Evolutionary conservation across 2,888 invertebrate genomes (phyloP).

Genomic region (Ornithoptera priamus): DNA sequence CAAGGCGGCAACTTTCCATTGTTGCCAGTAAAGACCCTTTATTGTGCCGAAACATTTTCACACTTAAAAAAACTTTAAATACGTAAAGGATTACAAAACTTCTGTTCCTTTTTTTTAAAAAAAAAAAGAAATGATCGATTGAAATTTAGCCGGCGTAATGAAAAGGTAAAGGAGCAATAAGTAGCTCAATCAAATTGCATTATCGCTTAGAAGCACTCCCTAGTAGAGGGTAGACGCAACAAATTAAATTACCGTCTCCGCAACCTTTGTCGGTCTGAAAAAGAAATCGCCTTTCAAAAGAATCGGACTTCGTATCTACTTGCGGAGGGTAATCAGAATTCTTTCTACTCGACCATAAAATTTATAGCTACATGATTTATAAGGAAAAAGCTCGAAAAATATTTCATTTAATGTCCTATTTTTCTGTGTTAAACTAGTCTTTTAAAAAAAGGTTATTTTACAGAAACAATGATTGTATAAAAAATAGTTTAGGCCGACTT

Average conservation of each 20-base stretch:
- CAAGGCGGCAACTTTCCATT: constrained; percentile 61
- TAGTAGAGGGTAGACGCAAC: constrained; percentile 57
- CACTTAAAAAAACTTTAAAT: constrained; percentile 39
- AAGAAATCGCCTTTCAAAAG: constrained; percentile 58
- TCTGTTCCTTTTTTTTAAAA: constrained; percentile 35
- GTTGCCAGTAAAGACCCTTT: constrained; percentile 46
- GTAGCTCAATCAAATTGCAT: constrained; percentile 74
- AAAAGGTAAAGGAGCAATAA: constrained; percentile 74
- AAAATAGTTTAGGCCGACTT: too few relatives aligned
- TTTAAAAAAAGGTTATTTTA: neutral
- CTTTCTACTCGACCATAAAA: constrained; percentile 37
- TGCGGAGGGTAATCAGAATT: constrained; percentile 47
- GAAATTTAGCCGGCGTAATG: constrained; percentile 61
- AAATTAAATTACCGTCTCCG: constrained; percentile 69
- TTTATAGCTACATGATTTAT: constrained; percentile 25
- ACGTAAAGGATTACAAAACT: constrained; percentile 37
- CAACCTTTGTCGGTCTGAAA: constrained; percentile 61
- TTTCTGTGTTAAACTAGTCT: neutral
- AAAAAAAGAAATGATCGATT: constrained; percentile 40
- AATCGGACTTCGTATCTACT: constrained; percentile 35
- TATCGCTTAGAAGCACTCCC: constrained; percentile 60
- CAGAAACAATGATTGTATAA: too few relatives aligned
- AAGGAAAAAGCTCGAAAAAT: neutral
- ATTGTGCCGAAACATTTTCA: constrained; percentile 53
- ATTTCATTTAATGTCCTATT: neutral